Conservation (phyloP, 2,113 vertebrate genomes). For the Amblyornis subalaris region DNA sequence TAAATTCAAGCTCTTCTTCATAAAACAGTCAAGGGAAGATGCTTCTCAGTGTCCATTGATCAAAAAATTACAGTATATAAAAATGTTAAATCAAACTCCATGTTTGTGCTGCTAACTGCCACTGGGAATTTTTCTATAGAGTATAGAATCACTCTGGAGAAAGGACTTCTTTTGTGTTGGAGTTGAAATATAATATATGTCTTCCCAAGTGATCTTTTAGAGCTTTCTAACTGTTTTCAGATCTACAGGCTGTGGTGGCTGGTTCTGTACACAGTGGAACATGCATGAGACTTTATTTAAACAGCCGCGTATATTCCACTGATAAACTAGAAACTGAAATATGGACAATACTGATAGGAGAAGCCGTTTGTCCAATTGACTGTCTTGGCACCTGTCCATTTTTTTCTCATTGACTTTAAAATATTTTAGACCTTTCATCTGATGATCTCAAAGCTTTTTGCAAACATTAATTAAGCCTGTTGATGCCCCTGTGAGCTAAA, state of each 20-base stretch:
- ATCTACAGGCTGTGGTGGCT: background rate
- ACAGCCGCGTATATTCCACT: constrained; percentile 4
- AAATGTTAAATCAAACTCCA: background rate
- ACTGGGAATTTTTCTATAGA: background rate
- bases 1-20: constrained; percentile 10
- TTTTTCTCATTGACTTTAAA: background rate
- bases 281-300: constrained; percentile 38
- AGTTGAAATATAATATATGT: background rate
- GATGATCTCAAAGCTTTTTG: constrained; percentile 56
- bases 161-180: background rate
- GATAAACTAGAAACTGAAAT: constrained; percentile 38
- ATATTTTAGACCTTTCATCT: constrained; percentile 46
- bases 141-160: background rate
- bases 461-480: constrained; percentile 62
- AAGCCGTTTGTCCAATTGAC: background rate
- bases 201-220: background rate
- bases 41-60: background rate
- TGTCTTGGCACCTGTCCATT: background rate
- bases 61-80: background rate
- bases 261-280: background rate
- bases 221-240: background rate
- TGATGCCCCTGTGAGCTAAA: constrained; percentile 40
- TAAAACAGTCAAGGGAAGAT: background rate
- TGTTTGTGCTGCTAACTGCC: background rate
- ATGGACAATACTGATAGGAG: constrained; percentile 49